Base-by-base conservation (phyloP, 2,888 invertebrate genomes). In the Dolichomitus sp. region DNA sequence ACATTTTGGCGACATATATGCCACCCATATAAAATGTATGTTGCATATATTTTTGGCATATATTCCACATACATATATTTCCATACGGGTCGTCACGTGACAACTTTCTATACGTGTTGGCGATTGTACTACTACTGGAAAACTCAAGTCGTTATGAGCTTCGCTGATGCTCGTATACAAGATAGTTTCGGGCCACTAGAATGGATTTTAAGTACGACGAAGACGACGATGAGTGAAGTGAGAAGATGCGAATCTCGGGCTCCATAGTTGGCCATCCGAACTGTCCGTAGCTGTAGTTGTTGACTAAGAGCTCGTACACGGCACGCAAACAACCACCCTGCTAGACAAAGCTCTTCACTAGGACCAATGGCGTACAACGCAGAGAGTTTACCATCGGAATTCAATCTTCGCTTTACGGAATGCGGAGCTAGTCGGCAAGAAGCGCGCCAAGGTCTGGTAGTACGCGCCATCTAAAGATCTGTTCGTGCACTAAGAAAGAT, bases 341-440 rank as follows among this genome's bases (percentile, higher is more conserved):
- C 57, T 30, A 6, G 30, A 48, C 30, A 17, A 59, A 6, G 68
- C 42, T 40, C 61, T 37, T 61, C 61, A 33, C 59, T 59, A 40
- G 68, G 40, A 27, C 3, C 57, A 19, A 14, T 37, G 42, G 19
- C 40, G 23, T 33, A 23, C 19, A 40, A 5, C 42, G 70, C 37
- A 23, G 65, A 65, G 75, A 80, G 80, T 75, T 80, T 80, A 65
- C 76, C 80, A 81, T 81, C 40, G 80, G 80, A 81, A 81, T 81
- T 76, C 76, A 81, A 81, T 81, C 76, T 76, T 76, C 66, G 70
- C 50, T 66, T 50, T 23, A 30, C 40, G 76, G 80, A 81, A 78
- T 81, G 77, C 72, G 68, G 59, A 77, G 52, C 42, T 30, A 37
- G 48, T 68, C 6, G 42, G 63, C 54, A 63, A 54, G 23, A 65